A percentile compares a stretch with the other conserved stretches of the same genome.
phyloP scores from a whole-genome alignment of 2,888 invertebrate species.

The Cheilosia grossa region DNA sequence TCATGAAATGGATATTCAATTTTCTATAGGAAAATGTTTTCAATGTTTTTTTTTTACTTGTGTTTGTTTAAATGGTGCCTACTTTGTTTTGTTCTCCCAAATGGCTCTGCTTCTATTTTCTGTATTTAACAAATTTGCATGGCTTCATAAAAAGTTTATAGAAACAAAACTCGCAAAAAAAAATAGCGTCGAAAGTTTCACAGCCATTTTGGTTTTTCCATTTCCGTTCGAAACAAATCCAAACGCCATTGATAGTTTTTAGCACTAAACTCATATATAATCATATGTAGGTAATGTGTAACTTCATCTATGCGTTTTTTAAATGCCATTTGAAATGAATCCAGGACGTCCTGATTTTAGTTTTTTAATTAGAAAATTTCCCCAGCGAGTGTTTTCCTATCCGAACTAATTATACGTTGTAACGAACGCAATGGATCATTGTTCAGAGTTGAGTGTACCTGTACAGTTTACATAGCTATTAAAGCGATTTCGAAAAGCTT shows the following conservation, averaged over 20 bases:
- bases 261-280: not conserved
- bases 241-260: conserved; percentile 1
- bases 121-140: not conserved
- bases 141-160: not conserved
- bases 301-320: not conserved
- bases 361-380: too few relatives aligned
- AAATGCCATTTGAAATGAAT: too few relatives aligned
- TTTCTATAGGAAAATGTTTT: not conserved
- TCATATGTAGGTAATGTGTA: not conserved
- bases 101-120: not conserved
- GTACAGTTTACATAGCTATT: too few relatives aligned
- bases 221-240: conserved; percentile 8
- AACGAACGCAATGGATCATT: too few relatives aligned
- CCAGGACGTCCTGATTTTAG: too few relatives aligned
- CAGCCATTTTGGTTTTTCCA: conserved; percentile 12
- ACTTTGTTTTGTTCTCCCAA: not conserved
- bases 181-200: not conserved
- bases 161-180: not conserved
- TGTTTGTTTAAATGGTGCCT: not conserved
- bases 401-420: too few relatives aligned
- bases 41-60: not conserved
- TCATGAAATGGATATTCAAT: not conserved
- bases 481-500: too few relatives aligned
- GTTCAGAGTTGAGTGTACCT: too few relatives aligned
- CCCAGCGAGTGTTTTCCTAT: too few relatives aligned